Percentiles rank a stretch among this genome's conserved stretches.
phyloP scores from a whole-genome alignment of 2,888 invertebrate species.

The Zygothrica quintamaculata region DNA sequence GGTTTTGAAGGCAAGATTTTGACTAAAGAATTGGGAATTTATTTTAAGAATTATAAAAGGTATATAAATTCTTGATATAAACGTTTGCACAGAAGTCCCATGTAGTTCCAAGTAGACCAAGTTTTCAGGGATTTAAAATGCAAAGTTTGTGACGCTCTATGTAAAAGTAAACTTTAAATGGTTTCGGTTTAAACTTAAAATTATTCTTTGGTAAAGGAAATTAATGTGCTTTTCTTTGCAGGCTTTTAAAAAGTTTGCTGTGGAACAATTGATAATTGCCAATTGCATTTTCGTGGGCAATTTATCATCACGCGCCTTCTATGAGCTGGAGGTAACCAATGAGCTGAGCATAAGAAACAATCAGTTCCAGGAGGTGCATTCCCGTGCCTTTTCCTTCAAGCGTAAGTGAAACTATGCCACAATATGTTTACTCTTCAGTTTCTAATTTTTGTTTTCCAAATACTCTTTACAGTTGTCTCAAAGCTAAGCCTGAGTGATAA shows the following conservation, averaged over 20 bases:
- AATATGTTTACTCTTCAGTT: neutral
- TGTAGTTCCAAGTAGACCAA: too few species aligned
- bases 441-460: neutral
- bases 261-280: conserved; percentile 87
- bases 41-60: too few species aligned
- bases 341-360: conserved; percentile 89
- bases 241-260: conserved; percentile 92
- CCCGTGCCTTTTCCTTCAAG: conserved; percentile 88
- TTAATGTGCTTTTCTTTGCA: too few species aligned
- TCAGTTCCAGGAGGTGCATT: conserved; percentile 87
- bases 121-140: too few species aligned
- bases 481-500: conserved; percentile 81
- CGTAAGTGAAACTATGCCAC: conserved; percentile 62
- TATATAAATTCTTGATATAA: too few species aligned
- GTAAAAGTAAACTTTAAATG: too few species aligned
- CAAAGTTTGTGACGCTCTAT: too few species aligned
- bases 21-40: too few species aligned
- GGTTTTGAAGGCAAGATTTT: too few species aligned
- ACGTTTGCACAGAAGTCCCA: too few species aligned
- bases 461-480: conserved; percentile 72
- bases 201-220: too few species aligned
- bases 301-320: conserved; percentile 89
- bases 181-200: too few species aligned
- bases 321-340: conserved; percentile 89
- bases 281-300: conserved; percentile 86